Evolutionary conservation across 2,797 vertebrate genomes (phyloP).

Genomic region (Paramormyrops hopkinsi): DNA sequence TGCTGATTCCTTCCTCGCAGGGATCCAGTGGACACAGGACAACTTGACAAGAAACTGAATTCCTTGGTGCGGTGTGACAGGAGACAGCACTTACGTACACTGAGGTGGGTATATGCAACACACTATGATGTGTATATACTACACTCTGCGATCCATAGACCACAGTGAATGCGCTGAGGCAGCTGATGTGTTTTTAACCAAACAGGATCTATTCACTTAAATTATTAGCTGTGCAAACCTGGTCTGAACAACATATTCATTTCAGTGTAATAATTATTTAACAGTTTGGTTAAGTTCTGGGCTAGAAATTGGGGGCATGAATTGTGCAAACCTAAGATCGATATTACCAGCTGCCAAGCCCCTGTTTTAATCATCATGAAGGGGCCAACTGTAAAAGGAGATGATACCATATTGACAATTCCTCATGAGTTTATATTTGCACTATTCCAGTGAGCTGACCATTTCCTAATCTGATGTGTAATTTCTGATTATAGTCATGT

Average conservation of each 20-base stretch:
- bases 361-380: neutral
- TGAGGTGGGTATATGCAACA: neutral
- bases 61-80: neutral
- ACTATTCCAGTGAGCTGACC: neutral
- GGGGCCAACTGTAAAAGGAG: neutral
- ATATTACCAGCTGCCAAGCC: neutral
- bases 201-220: neutral
- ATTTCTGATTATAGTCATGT: neutral
- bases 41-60: neutral
- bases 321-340: neutral
- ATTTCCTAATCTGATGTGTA: neutral
- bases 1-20: neutral
- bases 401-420: neutral
- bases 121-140: neutral
- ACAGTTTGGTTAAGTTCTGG: neutral
- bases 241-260: neutral
- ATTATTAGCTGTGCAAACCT: neutral
- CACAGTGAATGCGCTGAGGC: neutral
- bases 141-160: neutral
- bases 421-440: neutral
- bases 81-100: neutral
- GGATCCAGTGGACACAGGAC: neutral
- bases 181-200: neutral
- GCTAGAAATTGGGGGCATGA: neutral
- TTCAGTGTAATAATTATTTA: neutral